Base-by-base conservation (phyloP, 2,888 invertebrate genomes). In the Melieria crassipennis region DNA sequence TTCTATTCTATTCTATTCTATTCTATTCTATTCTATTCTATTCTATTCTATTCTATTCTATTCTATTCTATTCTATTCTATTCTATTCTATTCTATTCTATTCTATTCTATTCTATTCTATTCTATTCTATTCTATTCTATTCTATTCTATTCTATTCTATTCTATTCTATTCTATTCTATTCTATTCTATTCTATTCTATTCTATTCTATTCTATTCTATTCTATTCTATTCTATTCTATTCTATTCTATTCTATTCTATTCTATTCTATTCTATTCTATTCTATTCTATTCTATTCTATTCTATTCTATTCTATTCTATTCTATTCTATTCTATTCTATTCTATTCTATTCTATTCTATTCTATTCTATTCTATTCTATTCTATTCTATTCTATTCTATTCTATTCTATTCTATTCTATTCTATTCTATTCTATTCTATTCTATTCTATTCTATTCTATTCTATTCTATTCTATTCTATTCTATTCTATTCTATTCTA, bases 131-230 rank as follows among this genome's bases (percentile, higher is more conserved):
- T 55, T 57, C 57, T 11, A 11, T 55, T 55, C 56, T 55, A 10
- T 55, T 55, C 56, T 11, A 10, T 55, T 55, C 56, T 55, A 10
- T 55, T 11, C 56, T 55, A 57, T 57, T 57, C n/a, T 57, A 57
- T 57, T 57, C 5, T 57, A 11, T 13, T 57, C n/a, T 57, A 4
- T n/a, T 69, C 69, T 52, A 61, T 69, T 69, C 69, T 62, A 69
- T 69, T 69, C 69, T 61, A 69, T 69, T 69, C 69, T 69, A 69
- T 69, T 69, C 69, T 69, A 61, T 69, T 69, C 61, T 62, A 61
- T 69, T 69, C 69, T 52, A 61, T 69, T 69, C 69, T 52, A 61
- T 69, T 69, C 61, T 62, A 61, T 69, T 69, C 69, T 62, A 61
- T 69, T 69, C 69, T 62, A 61, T 69, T 61, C 69, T 62, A 61